Evolutionary conservation across 2,888 invertebrate species (phyloP).

Genomic region (Sclerodermus sp.): DNA sequence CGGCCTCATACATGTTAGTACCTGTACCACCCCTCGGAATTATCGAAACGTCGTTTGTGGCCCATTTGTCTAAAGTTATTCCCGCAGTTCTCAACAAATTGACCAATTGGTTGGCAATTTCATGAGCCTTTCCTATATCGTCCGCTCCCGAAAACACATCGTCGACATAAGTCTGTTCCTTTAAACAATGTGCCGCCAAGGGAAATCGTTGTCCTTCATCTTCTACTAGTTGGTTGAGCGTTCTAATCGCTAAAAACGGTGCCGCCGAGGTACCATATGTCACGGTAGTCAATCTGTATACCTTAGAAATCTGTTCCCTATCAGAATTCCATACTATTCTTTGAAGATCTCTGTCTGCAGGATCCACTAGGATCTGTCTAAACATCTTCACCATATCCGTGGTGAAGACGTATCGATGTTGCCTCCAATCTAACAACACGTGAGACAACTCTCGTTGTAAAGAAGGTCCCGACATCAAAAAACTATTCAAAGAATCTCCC

Average conservation of each 20-base stretch:
- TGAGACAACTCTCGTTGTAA: neutral
- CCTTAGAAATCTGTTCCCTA: neutral
- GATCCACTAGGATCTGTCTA: neutral
- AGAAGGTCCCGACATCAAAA: neutral
- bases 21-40: neutral
- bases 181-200: neutral
- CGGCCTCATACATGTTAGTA: too few relatives aligned
- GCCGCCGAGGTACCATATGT: neutral
- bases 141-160: neutral
- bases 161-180: neutral
- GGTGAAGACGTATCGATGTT: neutral
- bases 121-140: neutral
- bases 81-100: slow-evolving; percentile 4
- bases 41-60: neutral
- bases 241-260: slow-evolving; percentile 1
- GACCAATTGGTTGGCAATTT: neutral
- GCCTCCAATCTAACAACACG: neutral
- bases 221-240: neutral
- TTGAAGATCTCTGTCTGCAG: neutral
- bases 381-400: slow-evolving; percentile 1
- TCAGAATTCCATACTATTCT: neutral
- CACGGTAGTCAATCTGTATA: neutral
- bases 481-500: neutral
- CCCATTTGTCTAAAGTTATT: slow-evolving; percentile 10
- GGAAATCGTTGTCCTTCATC: slow-evolving; percentile 1